phyloP scores from a whole-genome alignment of 1,140 invertebrate species.

The Hylyphantes graminicola region DNA sequence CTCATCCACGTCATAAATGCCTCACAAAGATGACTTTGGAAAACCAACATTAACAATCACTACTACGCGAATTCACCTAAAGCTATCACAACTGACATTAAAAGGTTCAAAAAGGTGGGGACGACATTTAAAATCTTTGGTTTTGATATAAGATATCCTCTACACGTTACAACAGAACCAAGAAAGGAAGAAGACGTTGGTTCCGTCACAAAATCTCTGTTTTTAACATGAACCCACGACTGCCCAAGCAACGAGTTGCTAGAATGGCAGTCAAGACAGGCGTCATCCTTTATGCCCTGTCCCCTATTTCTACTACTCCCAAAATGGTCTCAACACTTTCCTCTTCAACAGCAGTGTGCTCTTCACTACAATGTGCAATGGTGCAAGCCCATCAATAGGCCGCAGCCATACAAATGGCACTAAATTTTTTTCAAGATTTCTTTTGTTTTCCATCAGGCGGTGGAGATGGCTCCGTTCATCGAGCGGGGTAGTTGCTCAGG shows the following conservation, averaged over 20 bases:
- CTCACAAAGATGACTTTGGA: conserved; percentile 25
- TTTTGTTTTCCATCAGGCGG: conserved; percentile 22
- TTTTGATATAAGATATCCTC: conserved; percentile 39
- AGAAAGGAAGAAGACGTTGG: conserved; percentile 21
- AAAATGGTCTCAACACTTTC: conserved; percentile 55
- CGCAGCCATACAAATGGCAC: conserved; percentile 57
- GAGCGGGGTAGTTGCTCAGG: conserved; percentile 61
- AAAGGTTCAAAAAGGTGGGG: conserved; percentile 52
- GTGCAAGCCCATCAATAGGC: conserved; percentile 53
- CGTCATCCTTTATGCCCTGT: conserved; percentile 45
- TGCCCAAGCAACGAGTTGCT: conserved; percentile 43
- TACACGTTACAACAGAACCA: conserved; percentile 29
- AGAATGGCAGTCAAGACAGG: conserved; percentile 40
- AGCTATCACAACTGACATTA: conserved; percentile 50
- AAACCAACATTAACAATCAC: conserved; percentile 31
- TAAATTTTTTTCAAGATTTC: conserved; percentile 12
- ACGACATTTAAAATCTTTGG: conserved; percentile 57
- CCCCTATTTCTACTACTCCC: conserved; percentile 56
- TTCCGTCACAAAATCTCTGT: conserved; percentile 52
- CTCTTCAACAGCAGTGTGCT: conserved; percentile 56
- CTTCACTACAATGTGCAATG: conserved; percentile 58
- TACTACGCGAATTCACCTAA: conserved; percentile 33
- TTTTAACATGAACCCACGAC: conserved; percentile 47
- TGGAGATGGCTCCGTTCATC: conserved; percentile 44
- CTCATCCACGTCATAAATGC: conserved; percentile 22